Evolutionary conservation across 2,888 invertebrate genomes (phyloP), one percentile per base, ranked within the genome.

Genomic region (Amiota minor): DNA sequence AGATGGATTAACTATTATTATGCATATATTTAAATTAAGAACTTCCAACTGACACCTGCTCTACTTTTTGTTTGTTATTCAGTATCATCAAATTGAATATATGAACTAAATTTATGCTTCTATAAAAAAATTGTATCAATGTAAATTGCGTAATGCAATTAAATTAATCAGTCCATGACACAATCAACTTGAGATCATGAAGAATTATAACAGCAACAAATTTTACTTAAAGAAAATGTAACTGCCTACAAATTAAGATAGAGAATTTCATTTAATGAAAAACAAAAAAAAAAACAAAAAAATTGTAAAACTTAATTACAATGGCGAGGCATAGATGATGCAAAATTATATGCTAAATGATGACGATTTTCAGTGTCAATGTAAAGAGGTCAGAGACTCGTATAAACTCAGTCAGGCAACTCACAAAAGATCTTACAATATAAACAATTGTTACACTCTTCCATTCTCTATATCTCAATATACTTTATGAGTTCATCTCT

Each of bases 291-390:
- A 20, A 20, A 50, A 20, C 84, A 75, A 81, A 78, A 76, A 75
- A 76, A 74, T 78, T 76, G 79, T 76, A 79, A 82, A 64, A 77
- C 76, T 75, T 81, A 84, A 83, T 84, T 85, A 85, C 59, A 70
- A 64, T 68, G 65, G 55, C 49, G 72, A 16, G 8, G 35, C 55
- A 35, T 45, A 55, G 23, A 49, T 69, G 69, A 16, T 69, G 69
- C 45, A 55, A 67, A 73, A 70, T 70, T 72, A 74, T 70, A 75
- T 70, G 76, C 75, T 67, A 74, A 84, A 8, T 35, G 35, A 35
- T 35, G 35, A 77, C 78, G 74, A 72, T 71, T 78, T 78, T 83
- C 82, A 85, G 81, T 85, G 84, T 82, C 81, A 85, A 75, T 77
- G 78, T 46, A 16, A 75, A 62, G 59, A 64, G 68, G 23, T 49